Evolutionary conservation across 2,113 vertebrate genomes (phyloP).

Genomic region (Marmota flaviventris): DNA sequence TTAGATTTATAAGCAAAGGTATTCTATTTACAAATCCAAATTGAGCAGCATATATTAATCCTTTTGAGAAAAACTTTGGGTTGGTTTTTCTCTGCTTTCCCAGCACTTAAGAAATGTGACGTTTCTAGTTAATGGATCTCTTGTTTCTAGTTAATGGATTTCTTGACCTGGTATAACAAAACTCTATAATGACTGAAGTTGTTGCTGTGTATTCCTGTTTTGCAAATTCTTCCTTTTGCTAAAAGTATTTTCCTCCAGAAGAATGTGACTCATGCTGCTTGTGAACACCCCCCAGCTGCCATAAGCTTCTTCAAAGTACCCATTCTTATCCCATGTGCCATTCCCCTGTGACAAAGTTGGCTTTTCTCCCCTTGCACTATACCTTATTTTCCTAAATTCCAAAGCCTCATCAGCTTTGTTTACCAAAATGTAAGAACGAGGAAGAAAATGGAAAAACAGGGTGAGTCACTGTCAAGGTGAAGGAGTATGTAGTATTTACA

Average conservation of each 20-base stretch:
- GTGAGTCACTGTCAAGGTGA: slow-evolving; percentile 41
- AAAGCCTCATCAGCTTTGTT: slow-evolving; percentile 56
- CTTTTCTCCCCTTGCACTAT: neutral
- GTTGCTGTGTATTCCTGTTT: slow-evolving; percentile 73
- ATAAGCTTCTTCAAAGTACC: neutral
- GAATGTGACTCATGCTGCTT: neutral
- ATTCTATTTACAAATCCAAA: slow-evolving; percentile 73
- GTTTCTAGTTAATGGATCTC: slow-evolving; percentile 63
- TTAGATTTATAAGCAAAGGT: slow-evolving; percentile 82
- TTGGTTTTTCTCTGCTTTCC: neutral
- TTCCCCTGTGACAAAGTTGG: neutral
- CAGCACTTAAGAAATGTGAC: slow-evolving; percentile 75
- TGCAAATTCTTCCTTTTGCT: slow-evolving; percentile 73
- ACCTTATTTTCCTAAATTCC: neutral
- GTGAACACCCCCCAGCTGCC: neutral
- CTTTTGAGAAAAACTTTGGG: slow-evolving; percentile 42
- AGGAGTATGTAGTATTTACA: neutral
- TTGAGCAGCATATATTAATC: slow-evolving; percentile 66
- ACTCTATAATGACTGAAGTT: slow-evolving; percentile 72
- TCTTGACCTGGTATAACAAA: slow-evolving; percentile 68
- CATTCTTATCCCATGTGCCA: neutral
- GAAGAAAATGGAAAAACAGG: slow-evolving; percentile 30
- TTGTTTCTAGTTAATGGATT: slow-evolving; percentile 70
- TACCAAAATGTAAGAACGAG: slow-evolving; percentile 43
- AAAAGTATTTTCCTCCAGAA: slow-evolving; percentile 62